Evolutionary conservation across 2,888 invertebrate genomes (phyloP).

Genomic region (Noctua comes): DNA sequence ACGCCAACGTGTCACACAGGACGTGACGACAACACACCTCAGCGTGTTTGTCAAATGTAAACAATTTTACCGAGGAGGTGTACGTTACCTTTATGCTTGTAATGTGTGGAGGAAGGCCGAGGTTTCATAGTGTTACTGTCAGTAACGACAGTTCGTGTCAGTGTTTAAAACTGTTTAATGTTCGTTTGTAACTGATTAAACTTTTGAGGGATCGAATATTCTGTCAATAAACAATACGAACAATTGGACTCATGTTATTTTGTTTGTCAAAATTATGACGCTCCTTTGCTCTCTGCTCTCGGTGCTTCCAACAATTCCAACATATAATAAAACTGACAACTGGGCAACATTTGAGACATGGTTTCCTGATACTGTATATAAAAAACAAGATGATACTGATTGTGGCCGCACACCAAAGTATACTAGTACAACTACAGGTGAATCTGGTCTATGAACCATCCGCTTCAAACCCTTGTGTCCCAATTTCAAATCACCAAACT

Average conservation of each 20-base stretch:
- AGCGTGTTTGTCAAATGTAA: constrained; percentile 50
- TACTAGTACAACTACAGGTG: not conserved
- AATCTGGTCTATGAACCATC: not conserved
- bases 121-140: not conserved
- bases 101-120: not conserved
- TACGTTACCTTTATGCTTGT: not conserved
- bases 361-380: too few species aligned
- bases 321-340: not conserved
- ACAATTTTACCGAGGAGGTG: constrained; percentile 34
- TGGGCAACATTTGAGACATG: too few species aligned
- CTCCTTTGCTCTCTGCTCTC: accelerated
- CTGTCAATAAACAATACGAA: not conserved
- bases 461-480: not conserved
- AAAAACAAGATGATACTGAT: too few species aligned
- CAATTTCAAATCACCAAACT: not conserved
- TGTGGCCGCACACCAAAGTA: too few species aligned
- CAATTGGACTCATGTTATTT: too few species aligned
- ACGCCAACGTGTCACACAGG: constrained; percentile 44
- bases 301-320: too few species aligned
- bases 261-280: not conserved
- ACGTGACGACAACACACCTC: constrained; percentile 49
- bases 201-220: not conserved
- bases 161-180: not conserved
- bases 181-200: not conserved
- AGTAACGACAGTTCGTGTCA: not conserved